Evolutionary conservation across 2,888 invertebrate species (phyloP).

Genomic region (Arctia plantaginis): DNA sequence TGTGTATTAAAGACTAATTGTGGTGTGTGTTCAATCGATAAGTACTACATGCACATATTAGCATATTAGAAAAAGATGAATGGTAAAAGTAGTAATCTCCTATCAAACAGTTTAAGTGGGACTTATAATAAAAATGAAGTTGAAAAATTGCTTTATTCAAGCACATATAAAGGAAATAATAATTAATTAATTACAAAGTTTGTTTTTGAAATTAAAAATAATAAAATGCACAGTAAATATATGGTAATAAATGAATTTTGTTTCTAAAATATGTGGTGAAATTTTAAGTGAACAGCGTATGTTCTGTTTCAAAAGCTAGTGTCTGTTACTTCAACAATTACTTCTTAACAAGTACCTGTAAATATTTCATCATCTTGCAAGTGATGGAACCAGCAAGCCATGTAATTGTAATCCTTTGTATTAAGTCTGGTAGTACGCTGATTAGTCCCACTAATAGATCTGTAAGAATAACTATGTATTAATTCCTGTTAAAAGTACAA

Average conservation of each 20-base stretch:
- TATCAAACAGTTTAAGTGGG: background rate
- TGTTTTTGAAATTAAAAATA: too few relatives aligned
- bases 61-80: background rate
- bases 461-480: conserved; percentile 70
- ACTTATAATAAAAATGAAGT: background rate
- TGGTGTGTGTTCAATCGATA: background rate
- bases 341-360: conserved; percentile 85
- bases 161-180: background rate
- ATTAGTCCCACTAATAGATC: conserved; percentile 95
- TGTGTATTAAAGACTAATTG: background rate
- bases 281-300: background rate
- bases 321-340: background rate
- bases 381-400: conserved; percentile 96
- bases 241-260: too few relatives aligned
- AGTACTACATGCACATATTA: background rate
- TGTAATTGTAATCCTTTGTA: conserved; percentile 94
- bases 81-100: background rate
- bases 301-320: background rate
- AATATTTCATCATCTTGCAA: conserved; percentile 95
- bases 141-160: background rate
- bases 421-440: conserved; percentile 95
- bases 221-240: too few relatives aligned
- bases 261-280: background rate
- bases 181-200: too few relatives aligned
- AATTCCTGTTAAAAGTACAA: background rate